Base-by-base conservation (phyloP, 2,888 invertebrate genomes). In the Tanytarsus gracilentus region DNA sequence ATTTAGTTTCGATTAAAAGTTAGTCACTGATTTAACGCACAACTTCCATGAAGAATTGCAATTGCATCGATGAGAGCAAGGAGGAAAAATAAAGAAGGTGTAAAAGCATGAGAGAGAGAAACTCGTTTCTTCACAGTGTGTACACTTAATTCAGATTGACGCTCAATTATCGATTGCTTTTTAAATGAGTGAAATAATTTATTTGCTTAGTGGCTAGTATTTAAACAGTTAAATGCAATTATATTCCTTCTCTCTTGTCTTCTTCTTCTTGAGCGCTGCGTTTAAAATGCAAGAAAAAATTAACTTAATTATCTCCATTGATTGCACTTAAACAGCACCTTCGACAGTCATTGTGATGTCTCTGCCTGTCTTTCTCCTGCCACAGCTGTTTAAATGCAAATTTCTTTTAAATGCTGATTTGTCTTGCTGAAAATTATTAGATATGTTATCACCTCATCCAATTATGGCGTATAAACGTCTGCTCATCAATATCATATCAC, bases 381-480 rank as follows among this genome's bases (percentile, higher is more conserved):
- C 14, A 26, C 5, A 25, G 5, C 18, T 49, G n/a, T 3, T 53
- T 53, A 23, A 53, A 53, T 30, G 36, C 33, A 53, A 30, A 52
- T 52, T 44, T 39, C 6, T 44, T 6, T 5, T 44, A 11, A 21
- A 16, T 40, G 40, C 21, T 36, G 36, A 36, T 40, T 40, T 40
- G 14, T 40, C 40, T 26, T 49, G 27, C 6, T 30, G 30, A 9
- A 30, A 49, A 49, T 49, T 14, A 49, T 49, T 49, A 49, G 49
- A 55, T 33, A 26, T 55, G 55, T 55, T 55, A 55, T 55, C 55
- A 55, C 55, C 55, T 55, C 55, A 33, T 55, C 26, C 55, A 39
- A 55, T 55, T 25, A 55, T 55, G 16, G 40, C n/a, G 14, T 36
- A 29, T 33, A 36, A 29, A 52, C 21, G 39, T 33, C 53, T 23